Conservation (phyloP, 2,797 vertebrate genomes). For the Gymnoscopelus microlampas region DNA sequence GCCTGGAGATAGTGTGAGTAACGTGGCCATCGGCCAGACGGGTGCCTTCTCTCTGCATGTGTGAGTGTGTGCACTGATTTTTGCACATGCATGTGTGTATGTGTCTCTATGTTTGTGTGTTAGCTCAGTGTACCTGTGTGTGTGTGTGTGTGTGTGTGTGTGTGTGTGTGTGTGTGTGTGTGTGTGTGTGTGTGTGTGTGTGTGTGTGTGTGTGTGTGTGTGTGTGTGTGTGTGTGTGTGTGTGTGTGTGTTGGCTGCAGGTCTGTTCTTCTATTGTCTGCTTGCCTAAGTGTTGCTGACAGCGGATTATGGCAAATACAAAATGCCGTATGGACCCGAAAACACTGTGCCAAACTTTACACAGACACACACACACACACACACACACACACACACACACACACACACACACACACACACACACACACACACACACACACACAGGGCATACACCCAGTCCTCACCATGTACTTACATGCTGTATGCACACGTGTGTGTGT, state of each 20-base stretch:
- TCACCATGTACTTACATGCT: too few species aligned
- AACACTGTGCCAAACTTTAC: constrained; percentile 76
- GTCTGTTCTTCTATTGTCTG: constrained; percentile 78
- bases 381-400: constrained; percentile 4
- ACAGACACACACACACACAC: constrained; percentile 40
- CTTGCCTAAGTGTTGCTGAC: constrained; percentile 81
- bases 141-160: constrained; percentile 34
- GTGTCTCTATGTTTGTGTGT: constrained; percentile 22
- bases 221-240: constrained; percentile 15
- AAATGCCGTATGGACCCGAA: constrained; percentile 78
- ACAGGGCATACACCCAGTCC: neutral
- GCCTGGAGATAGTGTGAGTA: constrained; percentile 97
- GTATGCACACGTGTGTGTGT: constrained; percentile 4
- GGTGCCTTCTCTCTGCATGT: constrained; percentile 50
- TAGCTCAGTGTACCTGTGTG: constrained; percentile 19
- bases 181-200: constrained; percentile 4
- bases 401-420: constrained; percentile 54
- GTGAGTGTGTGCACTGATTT: neutral
- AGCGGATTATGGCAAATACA: constrained; percentile 81
- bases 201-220: constrained; percentile 57
- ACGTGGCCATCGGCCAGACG: constrained; percentile 84
- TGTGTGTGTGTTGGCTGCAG: constrained; percentile 73
- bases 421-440: constrained; percentile 9
- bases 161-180: constrained; percentile 23
- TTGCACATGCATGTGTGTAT: neutral